Conservation (phyloP, 2,797 vertebrate genomes). For the Chiroxiphia lanceolata region DNA sequence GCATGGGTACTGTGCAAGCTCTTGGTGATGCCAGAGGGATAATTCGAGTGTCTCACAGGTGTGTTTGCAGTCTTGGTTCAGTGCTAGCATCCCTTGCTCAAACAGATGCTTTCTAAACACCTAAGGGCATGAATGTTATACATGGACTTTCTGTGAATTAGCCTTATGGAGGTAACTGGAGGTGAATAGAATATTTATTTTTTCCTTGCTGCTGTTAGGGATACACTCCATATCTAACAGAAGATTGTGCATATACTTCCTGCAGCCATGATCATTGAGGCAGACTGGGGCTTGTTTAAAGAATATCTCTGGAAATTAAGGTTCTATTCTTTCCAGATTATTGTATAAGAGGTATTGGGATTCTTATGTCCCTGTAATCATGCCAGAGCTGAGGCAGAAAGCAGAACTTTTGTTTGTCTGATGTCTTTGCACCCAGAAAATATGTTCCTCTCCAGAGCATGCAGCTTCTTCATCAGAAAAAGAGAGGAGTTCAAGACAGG, state of each 20-base stretch:
- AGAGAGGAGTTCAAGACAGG: neutral
- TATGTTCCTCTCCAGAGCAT: neutral
- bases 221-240: neutral
- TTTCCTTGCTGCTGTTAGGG: neutral
- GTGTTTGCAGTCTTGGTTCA: neutral
- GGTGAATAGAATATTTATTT: neutral
- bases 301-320: neutral
- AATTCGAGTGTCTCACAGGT: neutral
- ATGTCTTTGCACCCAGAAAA: neutral
- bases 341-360: neutral
- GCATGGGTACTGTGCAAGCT: neutral
- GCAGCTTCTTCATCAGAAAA: neutral
- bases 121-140: neutral
- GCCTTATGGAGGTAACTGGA: neutral
- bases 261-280: neutral
- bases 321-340: neutral
- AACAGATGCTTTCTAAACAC: neutral
- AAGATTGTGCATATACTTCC: neutral
- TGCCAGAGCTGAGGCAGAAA: neutral
- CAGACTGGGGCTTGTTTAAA: neutral
- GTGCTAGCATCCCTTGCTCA: neutral
- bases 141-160: neutral
- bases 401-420: neutral
- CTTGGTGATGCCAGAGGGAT: neutral
- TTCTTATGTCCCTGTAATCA: neutral